These are phyloP conservation scores for Cryptotis parvus DNA, from an alignment of 2,113 vertebrate genomes.

Conservation along the genomic window DNA sequence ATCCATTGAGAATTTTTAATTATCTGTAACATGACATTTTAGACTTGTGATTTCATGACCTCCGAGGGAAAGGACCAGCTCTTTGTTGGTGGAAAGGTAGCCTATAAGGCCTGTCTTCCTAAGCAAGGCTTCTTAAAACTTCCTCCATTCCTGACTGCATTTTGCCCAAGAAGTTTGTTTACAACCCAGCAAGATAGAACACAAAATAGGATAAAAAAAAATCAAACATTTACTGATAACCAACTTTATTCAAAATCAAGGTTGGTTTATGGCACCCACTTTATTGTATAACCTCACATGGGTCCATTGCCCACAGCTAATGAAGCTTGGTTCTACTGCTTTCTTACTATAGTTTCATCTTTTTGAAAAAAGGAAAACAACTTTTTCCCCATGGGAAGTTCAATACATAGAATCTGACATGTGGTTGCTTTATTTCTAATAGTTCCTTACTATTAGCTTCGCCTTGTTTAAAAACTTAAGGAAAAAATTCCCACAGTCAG, in stretches of 20 bases:
- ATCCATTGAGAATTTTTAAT: background rate
- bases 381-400: background rate
- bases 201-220: too few relatives aligned
- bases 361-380: background rate
- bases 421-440: conserved; percentile 56
- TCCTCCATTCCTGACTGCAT: too few relatives aligned
- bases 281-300: too few relatives aligned
- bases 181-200: too few relatives aligned
- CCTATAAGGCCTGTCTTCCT: background rate
- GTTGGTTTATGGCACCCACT: too few relatives aligned
- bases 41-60: conserved; percentile 11
- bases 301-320: too few relatives aligned
- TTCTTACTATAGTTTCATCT: background rate
- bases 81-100: background rate
- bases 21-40: background rate
- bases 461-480: background rate
- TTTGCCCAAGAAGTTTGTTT: too few relatives aligned
- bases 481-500: background rate
- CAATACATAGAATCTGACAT: conserved; percentile 58
- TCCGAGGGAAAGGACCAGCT: background rate
- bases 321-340: background rate
- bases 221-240: too few relatives aligned
- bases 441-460: background rate
- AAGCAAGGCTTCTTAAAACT: background rate
- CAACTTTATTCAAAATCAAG: too few relatives aligned